Conservation (phyloP, 2,797 vertebrate genomes). For the Enteromius paludinosus region DNA sequence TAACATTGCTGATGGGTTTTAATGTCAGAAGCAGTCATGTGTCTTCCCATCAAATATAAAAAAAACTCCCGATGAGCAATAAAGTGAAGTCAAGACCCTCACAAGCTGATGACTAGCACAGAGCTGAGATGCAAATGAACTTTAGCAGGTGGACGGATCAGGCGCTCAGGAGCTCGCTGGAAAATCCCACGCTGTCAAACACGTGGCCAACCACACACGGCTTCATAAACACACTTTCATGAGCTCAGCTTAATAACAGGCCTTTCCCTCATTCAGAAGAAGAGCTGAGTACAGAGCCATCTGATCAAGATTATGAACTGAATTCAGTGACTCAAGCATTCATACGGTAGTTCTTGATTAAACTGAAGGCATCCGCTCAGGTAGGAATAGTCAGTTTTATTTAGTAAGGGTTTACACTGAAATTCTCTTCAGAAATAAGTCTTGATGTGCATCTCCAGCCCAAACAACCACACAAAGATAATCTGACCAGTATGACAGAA, state of each 20-base stretch:
- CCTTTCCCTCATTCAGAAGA: slow-evolving; percentile 42
- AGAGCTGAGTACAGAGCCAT: slow-evolving; percentile 8
- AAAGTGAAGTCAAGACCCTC: slow-evolving; percentile 31
- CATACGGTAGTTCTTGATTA: neutral
- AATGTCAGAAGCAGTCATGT: slow-evolving; percentile 32
- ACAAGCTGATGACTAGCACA: slow-evolving; percentile 38
- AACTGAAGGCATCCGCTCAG: neutral
- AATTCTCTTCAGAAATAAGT: no score
- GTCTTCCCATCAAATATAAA: slow-evolving; percentile 11
- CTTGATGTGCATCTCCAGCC: neutral
- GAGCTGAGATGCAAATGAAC: slow-evolving; percentile 36
- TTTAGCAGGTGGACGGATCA: slow-evolving; percentile 16
- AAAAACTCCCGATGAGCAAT: slow-evolving; percentile 60
- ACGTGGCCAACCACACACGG: slow-evolving; percentile 65
- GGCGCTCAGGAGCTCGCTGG: slow-evolving; percentile 1
- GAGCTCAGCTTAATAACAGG: slow-evolving; percentile 54
- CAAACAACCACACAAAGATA: neutral
- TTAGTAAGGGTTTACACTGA: neutral
- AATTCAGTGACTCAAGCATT: neutral
- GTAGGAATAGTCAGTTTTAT: no score
- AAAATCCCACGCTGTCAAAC: slow-evolving; percentile 7
- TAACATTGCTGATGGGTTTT: neutral
- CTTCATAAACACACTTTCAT: slow-evolving; percentile 59
- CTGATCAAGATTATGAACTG: neutral
- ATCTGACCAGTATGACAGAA: neutral